These are phyloP conservation scores for Hystrix cristata DNA, from an alignment of 2,113 vertebrate species.

Conservation along the genomic window DNA sequence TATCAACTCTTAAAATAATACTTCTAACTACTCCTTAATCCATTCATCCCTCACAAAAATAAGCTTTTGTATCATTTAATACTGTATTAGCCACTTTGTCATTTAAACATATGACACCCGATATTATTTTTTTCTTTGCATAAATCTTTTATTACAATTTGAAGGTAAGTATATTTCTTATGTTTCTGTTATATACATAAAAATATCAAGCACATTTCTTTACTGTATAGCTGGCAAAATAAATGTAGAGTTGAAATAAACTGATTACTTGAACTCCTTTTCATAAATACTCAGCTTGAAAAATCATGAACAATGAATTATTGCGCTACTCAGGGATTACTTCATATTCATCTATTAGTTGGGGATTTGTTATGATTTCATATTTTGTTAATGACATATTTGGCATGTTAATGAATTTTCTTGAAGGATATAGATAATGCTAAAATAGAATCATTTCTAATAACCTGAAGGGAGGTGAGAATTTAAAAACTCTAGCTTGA, in stretches of 20 bases:
- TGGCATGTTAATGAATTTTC: slow-evolving; percentile 16
- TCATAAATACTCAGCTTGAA: neutral
- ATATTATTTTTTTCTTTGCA: neutral
- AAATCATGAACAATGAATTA: neutral
- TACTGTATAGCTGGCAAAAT: neutral
- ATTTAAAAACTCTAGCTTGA: neutral
- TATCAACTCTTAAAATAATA: neutral
- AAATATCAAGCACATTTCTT: slow-evolving; percentile 2
- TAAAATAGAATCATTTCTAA: slow-evolving; percentile 8
- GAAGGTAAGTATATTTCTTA: slow-evolving; percentile 9
- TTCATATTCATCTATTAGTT: neutral
- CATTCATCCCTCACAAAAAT: neutral
- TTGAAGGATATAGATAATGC: neutral
- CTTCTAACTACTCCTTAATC: neutral
- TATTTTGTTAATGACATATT: slow-evolving; percentile 29
- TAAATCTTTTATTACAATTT: slow-evolving; percentile 6
- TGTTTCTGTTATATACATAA: neutral
- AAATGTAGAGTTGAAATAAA: slow-evolving; percentile 22
- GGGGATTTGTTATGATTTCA: neutral
- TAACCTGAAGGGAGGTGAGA: neutral
- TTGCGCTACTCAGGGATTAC: neutral
- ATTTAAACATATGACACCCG: neutral
- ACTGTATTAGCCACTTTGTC: neutral
- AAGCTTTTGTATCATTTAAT: neutral
- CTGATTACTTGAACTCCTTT: neutral